Percentiles rank a stretch among this genome's conserved stretches.
phyloP scores from a whole-genome alignment of 1,140 invertebrate species.

The Pteromalus puparum region DNA sequence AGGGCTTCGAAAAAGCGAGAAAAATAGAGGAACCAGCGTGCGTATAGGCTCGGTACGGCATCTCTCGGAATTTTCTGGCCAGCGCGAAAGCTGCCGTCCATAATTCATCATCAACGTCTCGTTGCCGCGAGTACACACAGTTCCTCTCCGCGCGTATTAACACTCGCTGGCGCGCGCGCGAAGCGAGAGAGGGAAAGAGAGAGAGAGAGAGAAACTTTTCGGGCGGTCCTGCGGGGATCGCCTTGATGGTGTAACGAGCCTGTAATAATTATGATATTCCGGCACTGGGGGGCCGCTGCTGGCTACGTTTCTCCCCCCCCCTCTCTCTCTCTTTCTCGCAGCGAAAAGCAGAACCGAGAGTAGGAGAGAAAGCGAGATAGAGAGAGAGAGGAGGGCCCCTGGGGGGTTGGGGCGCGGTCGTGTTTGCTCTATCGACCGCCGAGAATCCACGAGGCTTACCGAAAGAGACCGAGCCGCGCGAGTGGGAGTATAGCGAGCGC shows the following conservation, averaged over 20 bases:
- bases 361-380: slow-evolving; percentile 6
- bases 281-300: slow-evolving; percentile 24
- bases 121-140: neutral
- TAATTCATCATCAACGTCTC: slow-evolving; percentile 47
- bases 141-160: neutral
- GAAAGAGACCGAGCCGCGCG: slow-evolving; percentile 54
- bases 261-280: slow-evolving; percentile 71
- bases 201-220: slow-evolving; percentile 47
- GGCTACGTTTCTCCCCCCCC: neutral
- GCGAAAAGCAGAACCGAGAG: neutral
- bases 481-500: neutral
- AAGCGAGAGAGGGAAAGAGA: no score
- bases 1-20: neutral
- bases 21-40: neutral
- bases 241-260: slow-evolving; percentile 58
- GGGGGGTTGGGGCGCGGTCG: slow-evolving; percentile 75
- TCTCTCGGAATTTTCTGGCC: slow-evolving; percentile 10
- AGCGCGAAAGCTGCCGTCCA: neutral
- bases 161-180: neutral
- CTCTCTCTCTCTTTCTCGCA: neutral
- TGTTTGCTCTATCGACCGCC: slow-evolving; percentile 77
- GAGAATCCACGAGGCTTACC: slow-evolving; percentile 70
- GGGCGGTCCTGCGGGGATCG: slow-evolving; percentile 51
- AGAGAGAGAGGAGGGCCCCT: slow-evolving; percentile 52
- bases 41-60: no score